phyloP scores from a whole-genome alignment of 2,888 invertebrate genomes.

The Nephrotoma appendiculata region DNA sequence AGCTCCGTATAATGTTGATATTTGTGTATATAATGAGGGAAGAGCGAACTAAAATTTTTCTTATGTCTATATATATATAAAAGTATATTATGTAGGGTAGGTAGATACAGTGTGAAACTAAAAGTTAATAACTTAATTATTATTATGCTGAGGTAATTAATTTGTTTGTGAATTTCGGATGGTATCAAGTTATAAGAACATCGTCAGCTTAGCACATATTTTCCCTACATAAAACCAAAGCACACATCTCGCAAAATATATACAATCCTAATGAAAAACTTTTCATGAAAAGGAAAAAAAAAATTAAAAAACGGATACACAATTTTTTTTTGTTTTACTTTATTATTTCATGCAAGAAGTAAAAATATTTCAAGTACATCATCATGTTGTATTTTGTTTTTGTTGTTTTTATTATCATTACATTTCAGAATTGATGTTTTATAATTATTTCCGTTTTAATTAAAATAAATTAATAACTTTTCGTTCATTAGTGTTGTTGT shows the following conservation, averaged over 20 bases:
- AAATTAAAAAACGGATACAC: neutral
- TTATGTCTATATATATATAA: neutral
- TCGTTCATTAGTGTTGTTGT: too few species aligned
- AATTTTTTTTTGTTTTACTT: neutral
- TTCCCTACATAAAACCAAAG: neutral
- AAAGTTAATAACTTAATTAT: neutral
- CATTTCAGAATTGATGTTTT: neutral
- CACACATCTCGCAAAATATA: neutral
- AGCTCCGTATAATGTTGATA: neutral
- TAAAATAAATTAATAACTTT: neutral
- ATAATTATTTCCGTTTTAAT: neutral
- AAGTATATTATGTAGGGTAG: too few species aligned
- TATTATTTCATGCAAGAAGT: neutral
- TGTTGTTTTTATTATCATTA: too few species aligned
- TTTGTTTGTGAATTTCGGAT: neutral
- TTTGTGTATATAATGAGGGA: neutral
- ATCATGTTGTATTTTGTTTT: neutral
- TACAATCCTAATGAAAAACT: neutral
- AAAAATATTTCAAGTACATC: neutral
- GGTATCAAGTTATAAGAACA: too few species aligned
- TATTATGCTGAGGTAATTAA: neutral
- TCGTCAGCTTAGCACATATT: too few species aligned
- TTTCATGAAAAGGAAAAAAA: neutral
- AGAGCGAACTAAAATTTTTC: neutral
- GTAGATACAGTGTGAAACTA: neutral